Conservation (phyloP, 2,888 invertebrate species). For the Lasioglossum zephyrum region DNA sequence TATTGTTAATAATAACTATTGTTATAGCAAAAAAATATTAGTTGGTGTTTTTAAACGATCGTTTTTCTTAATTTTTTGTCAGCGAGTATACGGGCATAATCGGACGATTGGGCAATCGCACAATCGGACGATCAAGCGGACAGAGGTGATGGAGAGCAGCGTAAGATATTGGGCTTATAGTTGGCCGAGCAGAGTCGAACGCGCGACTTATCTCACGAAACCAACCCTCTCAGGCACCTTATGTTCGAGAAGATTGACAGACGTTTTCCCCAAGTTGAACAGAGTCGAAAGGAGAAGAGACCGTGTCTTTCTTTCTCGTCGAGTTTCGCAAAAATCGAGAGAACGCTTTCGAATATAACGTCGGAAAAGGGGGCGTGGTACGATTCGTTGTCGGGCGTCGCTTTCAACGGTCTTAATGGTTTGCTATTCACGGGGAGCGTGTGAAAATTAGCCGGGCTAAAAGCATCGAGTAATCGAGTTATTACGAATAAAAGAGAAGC, state of each 20-base stretch:
- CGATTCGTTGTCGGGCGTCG: slow-evolving; percentile 41
- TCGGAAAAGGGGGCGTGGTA: slow-evolving; percentile 8
- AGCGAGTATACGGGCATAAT: neutral
- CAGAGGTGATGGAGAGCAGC: slow-evolving; percentile 40
- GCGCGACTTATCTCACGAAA: slow-evolving; percentile 45
- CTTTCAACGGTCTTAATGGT: slow-evolving; percentile 64
- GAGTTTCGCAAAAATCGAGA: slow-evolving; percentile 5
- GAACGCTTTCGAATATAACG: slow-evolving; percentile 36
- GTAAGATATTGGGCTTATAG: neutral
- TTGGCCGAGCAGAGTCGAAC: neutral
- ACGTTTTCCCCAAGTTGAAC: neutral
- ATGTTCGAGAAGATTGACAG: neutral
- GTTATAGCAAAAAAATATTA: no score
- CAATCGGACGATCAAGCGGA: neutral
- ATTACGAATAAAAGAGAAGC: slow-evolving; percentile 77
- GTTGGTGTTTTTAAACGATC: no score
- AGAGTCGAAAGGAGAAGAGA: neutral
- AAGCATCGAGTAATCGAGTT: slow-evolving; percentile 79
- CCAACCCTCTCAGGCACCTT: slow-evolving; percentile 25
- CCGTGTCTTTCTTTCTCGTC: neutral
- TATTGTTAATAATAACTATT: no score
- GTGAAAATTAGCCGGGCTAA: slow-evolving; percentile 75
- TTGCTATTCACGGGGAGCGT: slow-evolving; percentile 68
- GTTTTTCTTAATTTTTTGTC: no score
- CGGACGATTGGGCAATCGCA: neutral